Base-by-base conservation (phyloP, 2,797 vertebrate genomes). In the Sebastes wilsoni region DNA sequence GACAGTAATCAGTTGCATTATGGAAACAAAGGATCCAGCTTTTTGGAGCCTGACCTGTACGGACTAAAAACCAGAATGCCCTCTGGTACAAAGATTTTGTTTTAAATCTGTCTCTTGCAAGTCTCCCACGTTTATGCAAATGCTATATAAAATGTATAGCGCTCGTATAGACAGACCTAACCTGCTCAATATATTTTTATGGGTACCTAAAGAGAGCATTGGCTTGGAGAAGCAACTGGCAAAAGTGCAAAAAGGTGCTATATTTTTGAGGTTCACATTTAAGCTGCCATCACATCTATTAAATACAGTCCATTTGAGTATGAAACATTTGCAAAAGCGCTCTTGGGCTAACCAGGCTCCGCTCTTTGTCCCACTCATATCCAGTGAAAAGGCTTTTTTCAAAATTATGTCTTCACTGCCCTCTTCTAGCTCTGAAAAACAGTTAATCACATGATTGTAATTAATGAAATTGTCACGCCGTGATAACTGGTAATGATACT, bases 401-500 rank as follows among this genome's bases (percentile, higher is more conserved):
- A 4, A 75, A 70, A 87, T 86, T 8, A 84, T 66, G 68, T 77
- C 66, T 76, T 71, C 77, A 68, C 83, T 79, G 80, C 56, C 30
- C 66, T 75, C 69, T 56, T n/a, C 36, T 38, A 32, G 18, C 66
- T 58, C 71, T 38, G 77, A 61, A 67, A 74, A 68, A 83, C 73
- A 66, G 42, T 88, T 86, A 87, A 89, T 89, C 86, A 79, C 73
- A 76, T 66, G 27, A 74, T 46, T 60, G 65, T 82, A 88, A 86
- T 90, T 90, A 88, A 77, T 87, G 46, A 87, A 81, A 91, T 81
- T 59, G 87, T 85, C 73, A 70, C 9, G 52, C 67, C 22, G 28
- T 14, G 23, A 72, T 83, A 68, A 68, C 61, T 77, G 75, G n/a
- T 64, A 75, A 79, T 81, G 75, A 84, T 72, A 70, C 42, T 83